Conservation (phyloP, 2,888 invertebrate species). For the Pocota personata region DNA sequence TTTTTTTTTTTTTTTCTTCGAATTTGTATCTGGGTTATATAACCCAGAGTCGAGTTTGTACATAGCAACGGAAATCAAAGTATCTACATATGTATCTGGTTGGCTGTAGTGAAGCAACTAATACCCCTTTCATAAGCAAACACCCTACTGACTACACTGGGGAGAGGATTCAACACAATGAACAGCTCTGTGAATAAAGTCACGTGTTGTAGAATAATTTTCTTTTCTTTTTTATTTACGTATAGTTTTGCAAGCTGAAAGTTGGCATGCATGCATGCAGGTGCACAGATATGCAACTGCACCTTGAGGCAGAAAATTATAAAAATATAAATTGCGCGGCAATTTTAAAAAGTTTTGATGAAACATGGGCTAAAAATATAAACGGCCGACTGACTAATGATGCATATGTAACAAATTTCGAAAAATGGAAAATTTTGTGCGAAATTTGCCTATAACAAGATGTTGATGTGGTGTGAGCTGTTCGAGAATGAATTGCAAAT, state of each 20-base stretch:
- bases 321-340: conserved; percentile 20
- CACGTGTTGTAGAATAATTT: conserved; percentile 47
- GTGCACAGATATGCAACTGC: conserved; percentile 29
- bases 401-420: conserved; percentile 7
- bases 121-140: neutral
- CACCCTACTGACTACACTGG: neutral
- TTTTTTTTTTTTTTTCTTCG: conserved; percentile 62
- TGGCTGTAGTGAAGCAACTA: neutral
- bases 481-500: conserved; percentile 34
- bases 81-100: conserved; percentile 2
- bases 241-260: conserved; percentile 8
- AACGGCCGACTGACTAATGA: neutral
- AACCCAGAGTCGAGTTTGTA: conserved; percentile 37
- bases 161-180: neutral
- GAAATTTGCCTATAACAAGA: neutral
- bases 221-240: neutral
- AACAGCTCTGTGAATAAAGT: conserved; percentile 1
- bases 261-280: conserved; percentile 26
- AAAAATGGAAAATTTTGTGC: conserved; percentile 22
- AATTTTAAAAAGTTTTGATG: conserved; percentile 1
- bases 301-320: neutral
- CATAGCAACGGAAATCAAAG: conserved; percentile 40
- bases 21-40: conserved; percentile 57
- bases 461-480: neutral
- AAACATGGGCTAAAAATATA: conserved; percentile 9